Conservation (phyloP, 2,113 vertebrate species). For the Brachirus orientalis region DNA sequence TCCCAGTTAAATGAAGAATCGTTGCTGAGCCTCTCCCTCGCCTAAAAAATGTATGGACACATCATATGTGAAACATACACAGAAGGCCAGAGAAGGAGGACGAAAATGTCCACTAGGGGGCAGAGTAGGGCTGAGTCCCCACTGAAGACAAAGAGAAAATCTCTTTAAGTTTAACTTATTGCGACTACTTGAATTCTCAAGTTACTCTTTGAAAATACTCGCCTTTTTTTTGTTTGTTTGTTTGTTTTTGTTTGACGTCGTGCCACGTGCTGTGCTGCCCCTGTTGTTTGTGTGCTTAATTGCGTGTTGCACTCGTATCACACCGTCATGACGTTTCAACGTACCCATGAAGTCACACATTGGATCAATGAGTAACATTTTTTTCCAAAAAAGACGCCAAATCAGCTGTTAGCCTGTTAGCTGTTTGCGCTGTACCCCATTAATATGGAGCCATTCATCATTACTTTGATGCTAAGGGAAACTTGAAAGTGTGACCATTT, state of each 20-base stretch:
- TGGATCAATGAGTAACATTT: too few species aligned
- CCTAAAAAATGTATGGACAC: too few species aligned
- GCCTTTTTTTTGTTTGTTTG: neutral
- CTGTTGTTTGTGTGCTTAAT: neutral
- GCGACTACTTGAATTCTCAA: too few species aligned
- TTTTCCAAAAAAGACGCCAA: neutral
- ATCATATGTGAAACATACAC: too few species aligned
- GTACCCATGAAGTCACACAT: too few species aligned
- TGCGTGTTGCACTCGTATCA: neutral
- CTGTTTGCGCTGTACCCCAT: neutral
- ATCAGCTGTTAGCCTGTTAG: neutral
- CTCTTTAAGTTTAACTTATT: neutral
- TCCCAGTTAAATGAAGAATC: too few species aligned
- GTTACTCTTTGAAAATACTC: neutral
- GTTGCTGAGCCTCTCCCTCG: too few species aligned
- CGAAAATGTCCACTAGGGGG: slow-evolving; percentile 1
- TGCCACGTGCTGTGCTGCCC: neutral
- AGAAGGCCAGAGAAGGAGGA: too few species aligned
- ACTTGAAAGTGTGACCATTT: neutral
- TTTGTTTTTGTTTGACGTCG: neutral
- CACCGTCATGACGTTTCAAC: too few species aligned
- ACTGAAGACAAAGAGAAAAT: neutral
- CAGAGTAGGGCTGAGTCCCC: neutral
- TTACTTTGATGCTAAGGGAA: neutral
- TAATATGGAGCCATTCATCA: too few species aligned